Percentiles rank a stretch among this genome's conserved stretches.
Evolutionary conservation across 2,113 vertebrate genomes (phyloP).

Genomic region (Oryctolagus cuniculus): DNA sequence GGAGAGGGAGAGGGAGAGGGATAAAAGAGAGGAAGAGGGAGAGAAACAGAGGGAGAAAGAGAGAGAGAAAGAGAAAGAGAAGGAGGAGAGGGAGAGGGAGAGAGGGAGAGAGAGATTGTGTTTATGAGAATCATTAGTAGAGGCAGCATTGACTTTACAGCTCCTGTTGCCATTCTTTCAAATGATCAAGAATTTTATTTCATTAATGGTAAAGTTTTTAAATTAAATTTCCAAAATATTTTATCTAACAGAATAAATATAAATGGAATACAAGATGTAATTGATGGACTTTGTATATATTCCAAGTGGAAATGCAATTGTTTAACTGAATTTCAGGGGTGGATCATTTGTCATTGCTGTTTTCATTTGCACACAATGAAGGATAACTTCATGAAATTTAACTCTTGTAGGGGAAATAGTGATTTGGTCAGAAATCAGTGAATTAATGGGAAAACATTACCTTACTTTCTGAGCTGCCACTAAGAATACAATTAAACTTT

Average conservation of each 20-base stretch:
- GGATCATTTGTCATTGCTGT: neutral
- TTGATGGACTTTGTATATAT: neutral
- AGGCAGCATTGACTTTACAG: neutral
- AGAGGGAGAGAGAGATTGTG: neutral
- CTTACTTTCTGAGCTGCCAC: neutral
- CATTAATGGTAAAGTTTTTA: neutral
- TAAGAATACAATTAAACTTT: neutral
- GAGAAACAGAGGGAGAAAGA: neutral
- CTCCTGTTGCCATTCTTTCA: neutral
- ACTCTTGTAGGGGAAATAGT: neutral
- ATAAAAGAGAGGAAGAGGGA: neutral
- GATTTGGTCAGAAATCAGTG: neutral
- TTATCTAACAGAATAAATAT: neutral
- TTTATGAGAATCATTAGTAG: neutral
- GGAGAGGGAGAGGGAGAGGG: neutral
- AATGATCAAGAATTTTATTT: neutral
- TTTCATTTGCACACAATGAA: neutral
- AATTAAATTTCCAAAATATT: neutral
- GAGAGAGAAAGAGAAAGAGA: neutral
- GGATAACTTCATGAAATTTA: neutral
- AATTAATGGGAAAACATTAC: neutral
- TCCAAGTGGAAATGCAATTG: neutral
- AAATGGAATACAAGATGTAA: neutral
- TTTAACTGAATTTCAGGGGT: slow-evolving; percentile 14
- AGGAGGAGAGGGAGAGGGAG: neutral